These are phyloP conservation scores for Nothocercus julius DNA, from an alignment of 2,113 vertebrate genomes.

Conservation along the genomic window DNA sequence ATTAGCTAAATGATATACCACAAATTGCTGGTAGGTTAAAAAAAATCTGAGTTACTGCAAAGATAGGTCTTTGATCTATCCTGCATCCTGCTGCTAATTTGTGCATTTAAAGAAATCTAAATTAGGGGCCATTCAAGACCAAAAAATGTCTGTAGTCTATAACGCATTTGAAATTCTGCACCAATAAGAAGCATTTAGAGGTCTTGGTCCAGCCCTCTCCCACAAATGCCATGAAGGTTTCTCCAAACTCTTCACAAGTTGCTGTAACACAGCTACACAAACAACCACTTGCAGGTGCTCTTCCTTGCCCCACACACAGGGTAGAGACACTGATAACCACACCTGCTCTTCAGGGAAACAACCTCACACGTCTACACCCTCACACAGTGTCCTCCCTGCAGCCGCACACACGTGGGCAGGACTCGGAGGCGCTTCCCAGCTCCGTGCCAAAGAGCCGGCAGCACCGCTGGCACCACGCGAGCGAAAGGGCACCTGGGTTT, in stretches of 20 bases:
- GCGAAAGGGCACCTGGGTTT: neutral
- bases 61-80: neutral
- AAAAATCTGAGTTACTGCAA: neutral
- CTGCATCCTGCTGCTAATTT: neutral
- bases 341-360: neutral
- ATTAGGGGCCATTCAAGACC: neutral
- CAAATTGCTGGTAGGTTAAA: neutral
- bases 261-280: neutral
- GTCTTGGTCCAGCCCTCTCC: neutral
- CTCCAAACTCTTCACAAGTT: neutral
- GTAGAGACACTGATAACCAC: neutral
- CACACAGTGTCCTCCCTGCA: neutral
- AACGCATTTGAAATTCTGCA: neutral
- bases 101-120: neutral
- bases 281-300: neutral
- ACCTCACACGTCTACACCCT: fast-evolving
- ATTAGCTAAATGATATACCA: slow-evolving; percentile 5
- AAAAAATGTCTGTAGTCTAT: neutral
- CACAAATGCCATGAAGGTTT: fast-evolving
- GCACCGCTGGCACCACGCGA: neutral
- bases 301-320: neutral
- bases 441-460: fast-evolving
- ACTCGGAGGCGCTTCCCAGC: neutral
- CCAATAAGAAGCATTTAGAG: neutral
- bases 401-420: neutral